Percentiles rank a stretch among this genome's conserved stretches.
These are phyloP conservation scores for Menura novaehollandiae DNA, from an alignment of 2,113 vertebrate genomes.

Conservation along the genomic window DNA sequence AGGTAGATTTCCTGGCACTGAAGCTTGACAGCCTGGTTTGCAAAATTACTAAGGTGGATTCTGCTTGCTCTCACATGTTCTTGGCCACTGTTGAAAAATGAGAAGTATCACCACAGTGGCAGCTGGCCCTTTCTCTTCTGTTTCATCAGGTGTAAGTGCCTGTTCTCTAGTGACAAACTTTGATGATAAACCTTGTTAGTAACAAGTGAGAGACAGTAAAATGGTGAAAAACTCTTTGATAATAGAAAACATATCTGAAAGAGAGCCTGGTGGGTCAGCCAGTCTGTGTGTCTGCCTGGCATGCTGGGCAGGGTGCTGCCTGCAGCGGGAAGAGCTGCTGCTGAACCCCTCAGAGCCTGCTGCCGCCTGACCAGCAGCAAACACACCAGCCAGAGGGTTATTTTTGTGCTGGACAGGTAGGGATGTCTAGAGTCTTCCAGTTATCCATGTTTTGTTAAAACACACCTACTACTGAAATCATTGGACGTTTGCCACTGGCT, in stretches of 20 bases:
- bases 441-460: not conserved
- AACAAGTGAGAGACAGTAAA: not conserved
- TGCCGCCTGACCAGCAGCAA: not conserved
- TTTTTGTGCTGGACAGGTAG: not conserved
- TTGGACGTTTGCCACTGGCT: not conserved
- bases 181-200: not conserved
- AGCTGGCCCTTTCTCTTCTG: not conserved
- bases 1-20: constrained; percentile 33
- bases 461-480: not conserved
- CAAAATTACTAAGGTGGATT: not conserved
- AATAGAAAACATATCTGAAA: not conserved
- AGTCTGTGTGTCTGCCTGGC: rapidly evolving
- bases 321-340: not conserved
- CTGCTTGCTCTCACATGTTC: not conserved
- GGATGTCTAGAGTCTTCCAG: not conserved
- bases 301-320: not conserved
- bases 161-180: not conserved
- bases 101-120: not conserved
- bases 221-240: not conserved
- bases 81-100: not conserved
- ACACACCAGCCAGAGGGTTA: not conserved
- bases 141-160: not conserved
- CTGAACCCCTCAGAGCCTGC: not conserved
- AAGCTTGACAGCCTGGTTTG: not conserved
- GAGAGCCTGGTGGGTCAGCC: not conserved